Evolutionary conservation across 1,140 invertebrate genomes (phyloP).

Genomic region (Notospermus geniculatus): DNA sequence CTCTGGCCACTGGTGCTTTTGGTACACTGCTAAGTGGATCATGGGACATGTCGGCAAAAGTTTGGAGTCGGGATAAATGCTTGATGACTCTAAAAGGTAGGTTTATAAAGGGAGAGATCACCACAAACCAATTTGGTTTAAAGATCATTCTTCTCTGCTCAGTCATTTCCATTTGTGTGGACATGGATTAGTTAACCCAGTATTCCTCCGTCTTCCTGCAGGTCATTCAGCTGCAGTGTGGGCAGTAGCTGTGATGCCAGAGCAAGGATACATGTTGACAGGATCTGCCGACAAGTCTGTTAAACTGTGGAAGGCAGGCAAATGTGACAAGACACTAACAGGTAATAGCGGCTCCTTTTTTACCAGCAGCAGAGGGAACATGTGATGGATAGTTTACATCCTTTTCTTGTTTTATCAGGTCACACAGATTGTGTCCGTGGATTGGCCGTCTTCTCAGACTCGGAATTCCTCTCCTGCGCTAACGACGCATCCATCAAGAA

Average conservation of each 20-base stretch:
- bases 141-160: too few species aligned
- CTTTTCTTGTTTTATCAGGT: constrained; percentile 57
- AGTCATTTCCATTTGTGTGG: too few species aligned
- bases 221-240: constrained; percentile 86
- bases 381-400: too few species aligned
- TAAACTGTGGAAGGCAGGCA: constrained; percentile 71
- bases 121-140: too few species aligned
- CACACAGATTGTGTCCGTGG: constrained; percentile 90
- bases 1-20: constrained; percentile 62
- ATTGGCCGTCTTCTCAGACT: constrained; percentile 66
- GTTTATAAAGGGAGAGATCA: background rate
- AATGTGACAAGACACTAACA: constrained; percentile 52
- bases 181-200: too few species aligned
- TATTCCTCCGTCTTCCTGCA: constrained; percentile 23
- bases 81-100: constrained; percentile 62
- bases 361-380: too few species aligned
- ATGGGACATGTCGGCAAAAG: constrained; percentile 83
- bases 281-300: constrained; percentile 85
- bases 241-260: constrained; percentile 67
- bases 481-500: constrained; percentile 84
- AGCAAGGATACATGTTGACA: constrained; percentile 69
- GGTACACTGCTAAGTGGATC: constrained; percentile 75
- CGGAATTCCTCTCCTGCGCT: constrained; percentile 80
- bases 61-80: constrained; percentile 68
- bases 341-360: too few species aligned